Evolutionary conservation across 2,113 vertebrate species (phyloP).

Genomic region (Gnathonemus echidnorhynchus): DNA sequence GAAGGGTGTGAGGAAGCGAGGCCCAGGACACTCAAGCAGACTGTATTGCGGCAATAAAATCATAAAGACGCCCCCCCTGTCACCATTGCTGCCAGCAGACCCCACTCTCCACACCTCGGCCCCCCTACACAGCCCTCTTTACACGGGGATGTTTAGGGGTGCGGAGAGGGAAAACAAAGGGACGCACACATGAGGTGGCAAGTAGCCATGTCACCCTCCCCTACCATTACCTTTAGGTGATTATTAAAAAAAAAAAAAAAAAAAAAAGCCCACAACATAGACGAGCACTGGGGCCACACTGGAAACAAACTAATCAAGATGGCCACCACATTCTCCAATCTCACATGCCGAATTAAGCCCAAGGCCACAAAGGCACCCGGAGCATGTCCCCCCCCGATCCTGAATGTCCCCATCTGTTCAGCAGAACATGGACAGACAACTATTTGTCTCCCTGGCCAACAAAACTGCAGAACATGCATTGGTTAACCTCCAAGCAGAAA

Average conservation of each 20-base stretch:
- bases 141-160: constrained; percentile 49
- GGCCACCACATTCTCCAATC: not conserved
- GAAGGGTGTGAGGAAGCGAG: constrained; percentile 17
- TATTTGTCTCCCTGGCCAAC: no score
- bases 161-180: constrained; percentile 29
- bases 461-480: not conserved
- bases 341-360: not conserved
- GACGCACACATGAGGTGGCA: not conserved
- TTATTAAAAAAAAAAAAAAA: not conserved
- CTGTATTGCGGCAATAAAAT: constrained; percentile 63
- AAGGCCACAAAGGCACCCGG: not conserved
- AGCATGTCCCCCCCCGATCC: not conserved
- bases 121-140: constrained; percentile 37
- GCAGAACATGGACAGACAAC: not conserved
- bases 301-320: not conserved
- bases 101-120: constrained; percentile 9
- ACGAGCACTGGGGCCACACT: not conserved
- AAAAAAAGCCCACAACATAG: not conserved
- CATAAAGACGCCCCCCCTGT: constrained; percentile 42
- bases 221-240: not conserved
- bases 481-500: not conserved
- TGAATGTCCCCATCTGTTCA: constrained; percentile 7
- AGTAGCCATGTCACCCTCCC: no score
- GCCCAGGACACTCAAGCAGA: constrained; percentile 52
- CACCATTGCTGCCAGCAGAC: not conserved